These are phyloP conservation scores for Ephestia elutella DNA, from an alignment of 1,140 invertebrate genomes.

Conservation along the genomic window DNA sequence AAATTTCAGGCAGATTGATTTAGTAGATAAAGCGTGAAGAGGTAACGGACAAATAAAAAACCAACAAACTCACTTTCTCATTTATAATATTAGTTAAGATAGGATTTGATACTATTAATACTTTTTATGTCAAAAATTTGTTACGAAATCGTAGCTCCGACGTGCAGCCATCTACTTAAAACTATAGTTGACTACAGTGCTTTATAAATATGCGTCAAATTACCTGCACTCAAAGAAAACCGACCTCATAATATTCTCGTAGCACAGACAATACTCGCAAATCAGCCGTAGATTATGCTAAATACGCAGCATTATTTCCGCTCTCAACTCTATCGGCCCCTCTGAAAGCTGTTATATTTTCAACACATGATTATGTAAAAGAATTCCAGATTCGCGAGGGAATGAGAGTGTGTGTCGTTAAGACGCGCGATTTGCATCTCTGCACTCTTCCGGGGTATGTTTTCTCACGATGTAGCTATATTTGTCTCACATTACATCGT, in stretches of 20 bases:
- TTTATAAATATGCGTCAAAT: not conserved
- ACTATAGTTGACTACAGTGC: too few species aligned
- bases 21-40: too few species aligned
- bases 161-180: too few species aligned
- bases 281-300: slow-evolving; percentile 61
- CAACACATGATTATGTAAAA: slow-evolving; percentile 74
- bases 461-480: slow-evolving; percentile 33
- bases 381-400: slow-evolving; percentile 63
- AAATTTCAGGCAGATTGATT: too few species aligned
- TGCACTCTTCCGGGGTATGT: slow-evolving; percentile 26
- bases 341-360: slow-evolving; percentile 71
- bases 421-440: slow-evolving; percentile 65
- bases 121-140: too few species aligned
- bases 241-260: not conserved
- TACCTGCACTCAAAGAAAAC: not conserved
- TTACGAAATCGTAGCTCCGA: too few species aligned
- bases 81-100: too few species aligned
- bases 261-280: slow-evolving; percentile 20
- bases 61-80: too few species aligned
- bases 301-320: slow-evolving; percentile 56
- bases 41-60: too few species aligned
- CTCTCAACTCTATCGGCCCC: slow-evolving; percentile 49
- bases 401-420: slow-evolving; percentile 63
- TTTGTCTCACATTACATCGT: slow-evolving; percentile 19
- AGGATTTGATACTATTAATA: too few species aligned